These are phyloP conservation scores for Podarcis siculus DNA, from an alignment of 2,797 vertebrate genomes.

Conservation along the genomic window DNA sequence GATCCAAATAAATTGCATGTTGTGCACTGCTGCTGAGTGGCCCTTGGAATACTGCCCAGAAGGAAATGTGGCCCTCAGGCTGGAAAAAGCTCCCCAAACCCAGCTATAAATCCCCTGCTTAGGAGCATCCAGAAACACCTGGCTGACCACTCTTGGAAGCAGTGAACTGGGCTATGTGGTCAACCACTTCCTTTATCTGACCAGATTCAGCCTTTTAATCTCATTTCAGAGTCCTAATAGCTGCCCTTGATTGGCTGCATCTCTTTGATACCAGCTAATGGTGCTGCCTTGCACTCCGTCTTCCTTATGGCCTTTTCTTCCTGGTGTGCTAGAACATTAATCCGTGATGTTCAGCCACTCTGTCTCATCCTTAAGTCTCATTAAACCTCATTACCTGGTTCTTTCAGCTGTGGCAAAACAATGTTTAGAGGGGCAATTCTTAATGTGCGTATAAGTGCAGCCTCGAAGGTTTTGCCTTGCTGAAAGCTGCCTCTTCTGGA, in stretches of 20 bases:
- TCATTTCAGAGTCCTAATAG: neutral
- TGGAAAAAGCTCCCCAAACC: too few species aligned
- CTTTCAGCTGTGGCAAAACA: neutral
- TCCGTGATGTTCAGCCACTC: slow-evolving; percentile 16
- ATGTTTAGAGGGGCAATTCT: neutral
- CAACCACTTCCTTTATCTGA: too few species aligned
- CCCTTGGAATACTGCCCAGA: too few species aligned
- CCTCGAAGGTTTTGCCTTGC: neutral
- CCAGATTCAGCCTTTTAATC: neutral
- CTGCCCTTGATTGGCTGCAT: neutral
- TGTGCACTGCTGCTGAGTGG: too few species aligned
- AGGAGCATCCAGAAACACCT: too few species aligned
- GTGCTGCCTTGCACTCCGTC: accelerated
- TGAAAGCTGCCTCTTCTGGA: too few species aligned
- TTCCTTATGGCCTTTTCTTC: slow-evolving; percentile 11
- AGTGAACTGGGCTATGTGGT: neutral
- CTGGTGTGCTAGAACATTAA: neutral
- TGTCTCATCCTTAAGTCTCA: slow-evolving; percentile 23
- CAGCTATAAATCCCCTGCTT: neutral
- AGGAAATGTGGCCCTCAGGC: too few species aligned
- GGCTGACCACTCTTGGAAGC: neutral
- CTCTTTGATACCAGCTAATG: too few species aligned
- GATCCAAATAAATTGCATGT: too few species aligned
- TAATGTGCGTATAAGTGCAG: neutral
- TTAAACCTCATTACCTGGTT: slow-evolving; percentile 43